Conservation (phyloP, 2,113 vertebrate species). For the Coptodon rendalli region DNA sequence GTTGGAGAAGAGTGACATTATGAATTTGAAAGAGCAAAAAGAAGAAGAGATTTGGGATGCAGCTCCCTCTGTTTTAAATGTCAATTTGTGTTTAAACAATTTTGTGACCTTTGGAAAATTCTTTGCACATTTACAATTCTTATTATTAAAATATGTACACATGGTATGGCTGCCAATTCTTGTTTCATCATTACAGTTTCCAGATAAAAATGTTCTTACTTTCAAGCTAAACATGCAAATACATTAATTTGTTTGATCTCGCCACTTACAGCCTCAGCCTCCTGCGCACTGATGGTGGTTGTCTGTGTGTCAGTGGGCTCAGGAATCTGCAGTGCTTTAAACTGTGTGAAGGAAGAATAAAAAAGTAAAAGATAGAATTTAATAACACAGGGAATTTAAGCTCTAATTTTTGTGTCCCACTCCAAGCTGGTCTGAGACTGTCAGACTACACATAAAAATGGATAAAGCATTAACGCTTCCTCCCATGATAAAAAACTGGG, state of each 20-base stretch:
- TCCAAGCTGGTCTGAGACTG: neutral
- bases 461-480: neutral
- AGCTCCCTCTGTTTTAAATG: neutral
- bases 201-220: neutral
- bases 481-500: neutral
- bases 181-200: neutral
- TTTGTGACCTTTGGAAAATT: neutral
- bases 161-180: neutral
- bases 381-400: neutral
- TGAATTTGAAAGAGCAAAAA: neutral
- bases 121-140: neutral
- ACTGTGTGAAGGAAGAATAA: conserved; percentile 67
- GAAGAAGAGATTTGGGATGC: neutral
- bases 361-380: neutral
- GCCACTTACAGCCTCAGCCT: conserved; percentile 84
- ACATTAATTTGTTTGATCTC: neutral
- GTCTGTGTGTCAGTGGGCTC: conserved; percentile 83
- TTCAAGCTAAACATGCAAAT: neutral
- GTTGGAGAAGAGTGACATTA: conserved; percentile 23
- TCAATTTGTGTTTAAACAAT: neutral
- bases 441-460: neutral
- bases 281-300: conserved; percentile 75
- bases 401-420: neutral
- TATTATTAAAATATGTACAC: neutral
- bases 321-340: conserved; percentile 80